phyloP scores from a whole-genome alignment of 2,113 vertebrate species.

The Cyprinus carpio region DNA sequence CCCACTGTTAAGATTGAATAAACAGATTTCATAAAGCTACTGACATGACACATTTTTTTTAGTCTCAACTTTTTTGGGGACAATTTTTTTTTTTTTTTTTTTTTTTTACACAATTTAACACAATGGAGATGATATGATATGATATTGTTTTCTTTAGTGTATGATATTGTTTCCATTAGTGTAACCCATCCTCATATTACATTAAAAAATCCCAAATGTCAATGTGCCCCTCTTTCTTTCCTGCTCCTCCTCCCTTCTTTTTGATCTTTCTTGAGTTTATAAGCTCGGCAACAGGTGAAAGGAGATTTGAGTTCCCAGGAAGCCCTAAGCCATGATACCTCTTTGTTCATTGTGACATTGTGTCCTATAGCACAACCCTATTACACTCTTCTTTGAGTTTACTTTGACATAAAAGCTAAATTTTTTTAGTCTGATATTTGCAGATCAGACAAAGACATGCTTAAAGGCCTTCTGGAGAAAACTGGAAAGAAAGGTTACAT shows the following conservation, averaged over 20 bases:
- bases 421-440: background rate
- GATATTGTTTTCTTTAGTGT: no score
- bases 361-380: background rate
- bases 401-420: background rate
- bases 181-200: background rate
- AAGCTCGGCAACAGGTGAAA: constrained; percentile 18
- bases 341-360: constrained; percentile 33
- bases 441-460: background rate
- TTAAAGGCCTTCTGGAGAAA: background rate
- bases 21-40: background rate
- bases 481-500: background rate
- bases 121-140: no score
- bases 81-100: background rate
- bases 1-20: background rate
- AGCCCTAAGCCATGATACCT: constrained; percentile 18
- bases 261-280: constrained; percentile 13
- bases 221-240: background rate
- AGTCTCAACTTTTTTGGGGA: background rate
- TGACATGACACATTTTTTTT: background rate
- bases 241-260: background rate
- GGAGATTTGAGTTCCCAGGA: constrained; percentile 42
- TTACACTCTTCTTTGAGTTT: background rate
- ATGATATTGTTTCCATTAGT: no score
- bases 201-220: constrained; percentile 6
- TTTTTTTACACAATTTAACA: background rate